phyloP scores from a whole-genome alignment of 2,888 invertebrate genomes.

The Hypena proboscidalis region DNA sequence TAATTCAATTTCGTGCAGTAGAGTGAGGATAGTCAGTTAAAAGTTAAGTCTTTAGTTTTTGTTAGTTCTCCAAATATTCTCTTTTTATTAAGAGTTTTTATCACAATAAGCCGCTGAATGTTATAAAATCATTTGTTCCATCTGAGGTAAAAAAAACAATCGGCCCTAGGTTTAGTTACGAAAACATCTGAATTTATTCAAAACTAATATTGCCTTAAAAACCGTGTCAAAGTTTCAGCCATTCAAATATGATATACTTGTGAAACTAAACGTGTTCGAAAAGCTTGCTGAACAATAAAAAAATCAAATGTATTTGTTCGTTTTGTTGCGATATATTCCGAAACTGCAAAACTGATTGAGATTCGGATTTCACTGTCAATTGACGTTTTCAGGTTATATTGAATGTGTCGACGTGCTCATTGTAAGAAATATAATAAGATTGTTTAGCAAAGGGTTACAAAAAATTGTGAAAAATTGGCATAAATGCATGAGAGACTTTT shows the following conservation, averaged over 20 bases:
- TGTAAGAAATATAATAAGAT: slow-evolving; percentile 2
- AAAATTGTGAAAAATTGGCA: background rate
- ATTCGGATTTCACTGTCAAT: slow-evolving; percentile 8
- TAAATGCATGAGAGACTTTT: background rate
- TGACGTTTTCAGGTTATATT: slow-evolving; percentile 11
- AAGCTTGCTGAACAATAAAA: background rate
- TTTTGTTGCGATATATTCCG: slow-evolving; percentile 9
- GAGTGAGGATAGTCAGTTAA: too few relatives aligned
- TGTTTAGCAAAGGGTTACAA: slow-evolving; percentile 1
- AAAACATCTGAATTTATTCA: too few relatives aligned
- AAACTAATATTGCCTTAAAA: too few relatives aligned
- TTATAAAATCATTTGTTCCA: too few relatives aligned
- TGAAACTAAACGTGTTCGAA: too few relatives aligned
- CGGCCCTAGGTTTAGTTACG: too few relatives aligned
- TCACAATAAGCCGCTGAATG: too few relatives aligned
- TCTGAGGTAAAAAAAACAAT: too few relatives aligned
- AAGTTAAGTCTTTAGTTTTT: too few relatives aligned
- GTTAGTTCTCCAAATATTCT: too few relatives aligned
- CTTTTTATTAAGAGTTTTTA: too few relatives aligned
- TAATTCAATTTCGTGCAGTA: too few relatives aligned
- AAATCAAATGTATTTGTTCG: slow-evolving; percentile 4
- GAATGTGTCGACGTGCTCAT: slow-evolving; percentile 7
- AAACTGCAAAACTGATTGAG: slow-evolving; percentile 5
- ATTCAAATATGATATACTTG: background rate
- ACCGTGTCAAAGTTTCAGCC: background rate